Percentiles rank a stretch among this genome's conserved stretches.
Conservation (phyloP, 2,888 invertebrate species). For the Fragum sueziense region DNA sequence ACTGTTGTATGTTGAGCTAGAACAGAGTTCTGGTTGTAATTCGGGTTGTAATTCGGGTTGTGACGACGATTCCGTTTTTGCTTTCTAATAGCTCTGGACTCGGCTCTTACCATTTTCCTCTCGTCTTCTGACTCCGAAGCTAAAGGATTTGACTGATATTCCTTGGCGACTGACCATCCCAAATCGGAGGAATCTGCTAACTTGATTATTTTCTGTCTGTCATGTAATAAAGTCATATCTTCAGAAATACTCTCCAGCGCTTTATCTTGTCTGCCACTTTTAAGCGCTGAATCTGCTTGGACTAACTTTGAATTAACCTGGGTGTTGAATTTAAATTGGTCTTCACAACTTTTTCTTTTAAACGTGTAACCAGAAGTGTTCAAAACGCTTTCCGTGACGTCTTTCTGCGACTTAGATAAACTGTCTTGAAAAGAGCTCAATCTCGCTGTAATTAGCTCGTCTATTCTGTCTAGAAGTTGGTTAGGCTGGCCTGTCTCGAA, state of each 20-base stretch:
- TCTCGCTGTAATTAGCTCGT: neutral
- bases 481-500: no score
- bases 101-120: constrained; percentile 11
- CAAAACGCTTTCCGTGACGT: neutral
- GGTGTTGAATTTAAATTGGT: neutral
- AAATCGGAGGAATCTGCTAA: constrained; percentile 28
- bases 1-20: neutral
- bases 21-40: neutral
- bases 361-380: neutral
- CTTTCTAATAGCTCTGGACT: constrained; percentile 4
- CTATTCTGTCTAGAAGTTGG: neutral
- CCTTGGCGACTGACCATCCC: constrained; percentile 22
- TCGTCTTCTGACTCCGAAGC: constrained; percentile 22
- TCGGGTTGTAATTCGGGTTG: no score
- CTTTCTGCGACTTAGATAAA: neutral
- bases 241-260: neutral
- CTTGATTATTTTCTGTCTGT: constrained; percentile 25
- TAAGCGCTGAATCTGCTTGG: neutral
- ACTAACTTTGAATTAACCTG: neutral
- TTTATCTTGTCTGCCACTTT: neutral
- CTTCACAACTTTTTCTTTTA: neutral
- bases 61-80: neutral
- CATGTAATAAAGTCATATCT: constrained; percentile 14
- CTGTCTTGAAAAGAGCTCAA: neutral
- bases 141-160: constrained; percentile 15